Conservation (phyloP, 30 jellyfish, hydroid and myxozoan species). For the Phacellophora camtschatica region DNA sequence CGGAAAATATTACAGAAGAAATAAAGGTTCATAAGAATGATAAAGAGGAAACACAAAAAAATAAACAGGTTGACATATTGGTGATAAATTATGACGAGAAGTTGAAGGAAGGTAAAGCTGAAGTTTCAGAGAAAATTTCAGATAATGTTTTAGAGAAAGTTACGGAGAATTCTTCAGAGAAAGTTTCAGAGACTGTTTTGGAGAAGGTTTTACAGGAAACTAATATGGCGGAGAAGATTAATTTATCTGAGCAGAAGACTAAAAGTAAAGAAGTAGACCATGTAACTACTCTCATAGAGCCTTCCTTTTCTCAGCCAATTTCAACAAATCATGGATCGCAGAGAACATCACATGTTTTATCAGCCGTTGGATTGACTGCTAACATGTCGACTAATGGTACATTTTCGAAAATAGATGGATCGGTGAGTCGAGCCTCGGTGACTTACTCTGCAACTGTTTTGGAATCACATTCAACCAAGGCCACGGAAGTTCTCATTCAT, state of each 20-base stretch:
- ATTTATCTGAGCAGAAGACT: neutral
- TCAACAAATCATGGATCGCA: conserved; percentile 22
- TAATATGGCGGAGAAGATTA: no score
- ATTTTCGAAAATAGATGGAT: neutral
- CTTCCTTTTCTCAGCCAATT: conserved; percentile 57
- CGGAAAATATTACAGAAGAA: neutral
- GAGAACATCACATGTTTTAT: conserved; percentile 12
- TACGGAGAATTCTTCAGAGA: neutral
- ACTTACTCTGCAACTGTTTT: neutral
- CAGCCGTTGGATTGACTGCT: neutral
- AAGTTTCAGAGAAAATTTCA: neutral
- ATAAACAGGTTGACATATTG: conserved; percentile 43
- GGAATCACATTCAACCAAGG: neutral
- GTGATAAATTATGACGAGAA: conserved; percentile 36
- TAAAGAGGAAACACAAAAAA: neutral
- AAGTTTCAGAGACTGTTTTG: neutral
- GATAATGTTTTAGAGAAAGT: neutral
- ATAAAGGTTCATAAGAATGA: neutral
- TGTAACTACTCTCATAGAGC: neutral
- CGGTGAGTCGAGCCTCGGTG: conserved; percentile 44
- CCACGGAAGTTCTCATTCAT: conserved; percentile 2
- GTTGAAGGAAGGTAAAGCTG: conserved; percentile 58
- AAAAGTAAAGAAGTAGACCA: neutral
- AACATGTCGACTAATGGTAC: neutral
- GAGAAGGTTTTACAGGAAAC: neutral